These are phyloP conservation scores for Oxyruncus cristatus DNA, from an alignment of 2,113 vertebrate genomes.

Conservation along the genomic window DNA sequence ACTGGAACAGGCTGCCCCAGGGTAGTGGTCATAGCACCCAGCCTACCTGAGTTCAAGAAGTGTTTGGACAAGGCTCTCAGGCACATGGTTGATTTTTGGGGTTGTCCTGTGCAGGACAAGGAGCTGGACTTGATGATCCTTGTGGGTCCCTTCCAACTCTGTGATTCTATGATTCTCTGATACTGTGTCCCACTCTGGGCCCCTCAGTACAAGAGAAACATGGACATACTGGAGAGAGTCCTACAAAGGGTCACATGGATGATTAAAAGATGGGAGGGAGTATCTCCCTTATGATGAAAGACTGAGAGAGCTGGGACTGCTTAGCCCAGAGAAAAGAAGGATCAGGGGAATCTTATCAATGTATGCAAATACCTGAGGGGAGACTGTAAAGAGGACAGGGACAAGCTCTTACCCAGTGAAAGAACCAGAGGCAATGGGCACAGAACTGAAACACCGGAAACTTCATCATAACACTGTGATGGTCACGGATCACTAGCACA, in stretches of 20 bases:
- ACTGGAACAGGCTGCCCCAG: background rate
- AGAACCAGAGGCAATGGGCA: background rate
- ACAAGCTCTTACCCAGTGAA: fast-evolving
- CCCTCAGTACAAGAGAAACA: no score
- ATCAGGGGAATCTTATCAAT: background rate
- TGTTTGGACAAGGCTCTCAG: background rate
- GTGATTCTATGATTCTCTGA: background rate
- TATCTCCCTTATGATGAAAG: background rate
- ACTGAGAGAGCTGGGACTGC: background rate
- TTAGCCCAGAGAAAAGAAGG: background rate
- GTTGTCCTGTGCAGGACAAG: background rate
- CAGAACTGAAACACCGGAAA: background rate
- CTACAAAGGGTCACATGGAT: background rate
- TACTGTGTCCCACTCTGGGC: background rate
- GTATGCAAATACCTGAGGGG: background rate
- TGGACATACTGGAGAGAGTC: background rate
- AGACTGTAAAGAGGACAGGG: background rate
- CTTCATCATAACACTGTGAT: background rate
- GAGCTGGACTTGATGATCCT: background rate
- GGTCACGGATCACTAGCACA: background rate
- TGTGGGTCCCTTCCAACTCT: background rate
- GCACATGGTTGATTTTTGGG: background rate
- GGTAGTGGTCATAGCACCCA: background rate
- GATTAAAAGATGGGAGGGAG: background rate
- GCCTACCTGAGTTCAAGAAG: background rate